phyloP scores from a whole-genome alignment of 92 coral and sea anemone species.

The Pocillopora grandis region DNA sequence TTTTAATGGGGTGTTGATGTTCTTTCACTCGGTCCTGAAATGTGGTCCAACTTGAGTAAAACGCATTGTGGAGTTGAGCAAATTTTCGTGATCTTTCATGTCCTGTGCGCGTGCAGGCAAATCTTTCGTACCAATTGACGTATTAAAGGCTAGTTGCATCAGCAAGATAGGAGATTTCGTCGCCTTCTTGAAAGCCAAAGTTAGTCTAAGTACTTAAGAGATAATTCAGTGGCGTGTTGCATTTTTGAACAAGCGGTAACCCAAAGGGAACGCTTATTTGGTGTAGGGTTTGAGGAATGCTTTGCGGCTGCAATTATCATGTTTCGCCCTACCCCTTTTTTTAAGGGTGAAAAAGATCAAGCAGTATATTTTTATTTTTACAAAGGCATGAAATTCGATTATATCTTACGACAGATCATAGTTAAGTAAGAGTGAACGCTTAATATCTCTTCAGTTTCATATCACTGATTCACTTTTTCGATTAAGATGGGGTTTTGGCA shows the following conservation, averaged over 20 bases:
- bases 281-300: neutral
- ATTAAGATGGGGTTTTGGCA: too few relatives aligned
- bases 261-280: neutral
- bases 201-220: constrained; percentile 1
- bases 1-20: constrained; percentile 38
- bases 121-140: neutral
- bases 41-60: constrained; percentile 10
- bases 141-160: neutral
- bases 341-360: neutral
- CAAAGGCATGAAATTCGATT: too few relatives aligned
- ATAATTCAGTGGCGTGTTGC: neutral
- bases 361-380: constrained; percentile 19
- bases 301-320: constrained; percentile 4
- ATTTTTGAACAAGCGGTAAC: neutral
- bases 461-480: too few relatives aligned
- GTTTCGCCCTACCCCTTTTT: constrained; percentile 17
- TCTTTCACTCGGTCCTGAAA: neutral
- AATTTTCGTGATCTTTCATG: neutral
- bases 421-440: too few relatives aligned
- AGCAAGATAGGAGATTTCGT: neutral
- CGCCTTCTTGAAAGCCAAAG: constrained; percentile 10
- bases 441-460: too few relatives aligned
- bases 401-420: too few relatives aligned
- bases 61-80: neutral
- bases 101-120: neutral